phyloP scores from a whole-genome alignment of 1,140 invertebrate genomes.

The Zaprionus davidi region DNA sequence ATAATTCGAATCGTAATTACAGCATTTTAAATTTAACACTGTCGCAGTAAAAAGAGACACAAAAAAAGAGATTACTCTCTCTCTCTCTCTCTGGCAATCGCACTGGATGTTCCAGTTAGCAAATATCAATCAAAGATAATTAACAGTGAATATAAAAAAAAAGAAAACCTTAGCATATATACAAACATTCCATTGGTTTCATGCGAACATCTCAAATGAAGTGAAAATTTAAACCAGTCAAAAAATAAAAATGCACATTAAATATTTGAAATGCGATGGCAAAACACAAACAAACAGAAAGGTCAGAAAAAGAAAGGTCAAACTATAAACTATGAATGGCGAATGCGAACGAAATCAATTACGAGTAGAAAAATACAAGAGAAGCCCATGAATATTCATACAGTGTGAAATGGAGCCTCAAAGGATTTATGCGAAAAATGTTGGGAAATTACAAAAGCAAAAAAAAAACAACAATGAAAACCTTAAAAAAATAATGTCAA shows the following conservation, averaged over 20 bases:
- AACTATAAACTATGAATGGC: constrained; percentile 43
- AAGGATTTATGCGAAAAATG: constrained; percentile 26
- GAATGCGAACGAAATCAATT: constrained; percentile 34
- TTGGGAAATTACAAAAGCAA: constrained; percentile 39
- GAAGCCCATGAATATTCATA: constrained; percentile 31
- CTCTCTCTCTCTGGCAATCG: neutral
- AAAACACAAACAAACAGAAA: constrained; percentile 11
- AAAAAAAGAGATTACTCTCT: neutral
- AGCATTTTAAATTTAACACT: neutral
- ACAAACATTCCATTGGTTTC: constrained; percentile 76
- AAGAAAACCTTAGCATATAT: constrained; percentile 60
- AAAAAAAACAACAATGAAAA: neutral
- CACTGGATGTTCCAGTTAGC: neutral
- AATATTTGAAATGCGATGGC: constrained; percentile 31
- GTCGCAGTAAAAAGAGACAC: neutral
- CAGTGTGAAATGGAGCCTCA: constrained; percentile 19
- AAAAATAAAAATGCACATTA: constrained; percentile 26
- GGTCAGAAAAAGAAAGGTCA: constrained; percentile 28
- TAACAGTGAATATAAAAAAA: constrained; percentile 33
- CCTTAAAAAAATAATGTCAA: constrained; percentile 66
- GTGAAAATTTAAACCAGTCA: constrained; percentile 3
- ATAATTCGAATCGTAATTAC: constrained; percentile 1
- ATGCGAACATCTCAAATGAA: constrained; percentile 73
- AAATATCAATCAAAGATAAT: neutral
- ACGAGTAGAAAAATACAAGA: constrained; percentile 30